phyloP scores from a whole-genome alignment of 2,888 invertebrate genomes.

The Petrophora chlorosata region DNA sequence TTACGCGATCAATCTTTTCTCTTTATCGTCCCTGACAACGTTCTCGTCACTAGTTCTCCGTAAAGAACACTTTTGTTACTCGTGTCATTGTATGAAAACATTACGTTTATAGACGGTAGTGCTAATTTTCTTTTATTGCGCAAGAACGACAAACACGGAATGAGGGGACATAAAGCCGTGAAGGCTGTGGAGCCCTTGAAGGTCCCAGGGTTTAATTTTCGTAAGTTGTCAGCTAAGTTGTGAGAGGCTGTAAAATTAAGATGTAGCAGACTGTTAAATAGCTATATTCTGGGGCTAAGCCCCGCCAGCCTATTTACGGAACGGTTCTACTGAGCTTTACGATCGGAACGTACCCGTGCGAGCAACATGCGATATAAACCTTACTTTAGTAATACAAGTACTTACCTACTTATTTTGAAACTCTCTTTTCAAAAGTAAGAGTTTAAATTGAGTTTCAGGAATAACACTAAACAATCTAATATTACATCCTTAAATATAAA shows the following conservation, averaged over 20 bases:
- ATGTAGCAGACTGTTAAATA: constrained; percentile 22
- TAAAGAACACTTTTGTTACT: too few species aligned
- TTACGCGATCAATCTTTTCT: too few species aligned
- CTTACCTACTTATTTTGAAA: not conserved
- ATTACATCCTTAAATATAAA: too few species aligned
- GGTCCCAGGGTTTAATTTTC: constrained; percentile 30
- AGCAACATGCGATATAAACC: not conserved
- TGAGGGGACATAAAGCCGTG: constrained; percentile 21
- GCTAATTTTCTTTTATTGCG: constrained; percentile 32
- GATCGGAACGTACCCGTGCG: constrained; percentile 1
- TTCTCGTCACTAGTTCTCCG: too few species aligned
- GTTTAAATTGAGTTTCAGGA: too few species aligned
- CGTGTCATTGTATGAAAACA: constrained; percentile 8
- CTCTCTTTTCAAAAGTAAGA: too few species aligned
- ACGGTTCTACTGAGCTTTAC: constrained; percentile 9
- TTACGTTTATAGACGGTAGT: constrained; percentile 23
- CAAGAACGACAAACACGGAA: constrained; percentile 25
- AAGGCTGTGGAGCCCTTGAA: too few species aligned
- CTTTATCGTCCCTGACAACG: too few species aligned
- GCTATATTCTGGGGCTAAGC: constrained; percentile 19
- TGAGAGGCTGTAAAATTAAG: constrained; percentile 22
- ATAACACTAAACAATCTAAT: too few species aligned
- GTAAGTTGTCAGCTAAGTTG: constrained; percentile 23
- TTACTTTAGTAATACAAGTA: too few species aligned
- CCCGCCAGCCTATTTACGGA: constrained; percentile 9